Base-by-base conservation (phyloP, 37 sponge, comb jelly and placozoan genomes). In the Bolinopsis microptera region DNA sequence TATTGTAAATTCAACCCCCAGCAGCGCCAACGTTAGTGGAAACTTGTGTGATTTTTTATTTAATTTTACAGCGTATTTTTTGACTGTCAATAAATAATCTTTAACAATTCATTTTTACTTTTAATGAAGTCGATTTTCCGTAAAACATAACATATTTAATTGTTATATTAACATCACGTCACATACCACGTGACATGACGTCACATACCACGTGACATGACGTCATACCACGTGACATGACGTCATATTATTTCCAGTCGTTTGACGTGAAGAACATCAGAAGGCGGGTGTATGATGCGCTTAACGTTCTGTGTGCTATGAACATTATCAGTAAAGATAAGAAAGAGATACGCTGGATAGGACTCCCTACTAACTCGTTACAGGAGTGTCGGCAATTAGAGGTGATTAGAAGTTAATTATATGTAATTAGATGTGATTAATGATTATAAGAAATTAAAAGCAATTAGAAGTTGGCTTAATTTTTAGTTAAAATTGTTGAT, bases 221-320 rank as follows among this genome's bases (percentile, higher is more conserved):
- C n/a, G n/a, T n/a, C n/a, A n/a, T n/a, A n/a, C n/a, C n/a, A n/a
- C n/a, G n/a, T n/a, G n/a, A n/a, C n/a, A n/a, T n/a, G n/a, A 37
- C 38, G 26, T 39, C 21, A 9, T 36, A n/a, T 30, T 92, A 31
- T 92, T 38, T 92, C 21, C 86, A 98, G 97, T 92, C 95, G 16
- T 94, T 96, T 68, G 97, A 98, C 80, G 97, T 97, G 32, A 98
- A 98, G 95, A 98, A 98, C 82, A 98, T 98, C 41, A 88, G 98
- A 32, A 74, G 98, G 0, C 69, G 98, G 67, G 98, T 98, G 32
- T 98, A 98, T 83, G 98, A 98, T 95, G 98, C 98, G 27, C 94
- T 98, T 16, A 98, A 98, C 94, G 98, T 98, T 1, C 93, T 98
- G 32, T 97, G 97, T 97, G 98, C 98, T 8, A 98, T 98, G 97